phyloP scores from a whole-genome alignment of 2,888 invertebrate species.

The Resseliella maxima region DNA sequence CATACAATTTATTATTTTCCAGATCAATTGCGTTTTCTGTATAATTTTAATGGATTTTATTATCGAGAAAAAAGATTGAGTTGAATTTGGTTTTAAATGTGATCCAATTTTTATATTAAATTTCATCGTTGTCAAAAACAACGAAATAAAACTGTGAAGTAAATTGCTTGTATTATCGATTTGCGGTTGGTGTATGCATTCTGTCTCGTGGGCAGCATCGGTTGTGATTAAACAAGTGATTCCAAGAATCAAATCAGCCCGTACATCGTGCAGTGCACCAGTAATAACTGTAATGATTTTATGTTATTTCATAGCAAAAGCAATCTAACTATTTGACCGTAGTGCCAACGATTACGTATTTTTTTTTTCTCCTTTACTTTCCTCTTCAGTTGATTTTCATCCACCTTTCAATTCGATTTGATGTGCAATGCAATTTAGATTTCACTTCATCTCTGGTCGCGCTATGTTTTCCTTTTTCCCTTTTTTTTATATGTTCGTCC shows the following conservation, averaged over 20 bases:
- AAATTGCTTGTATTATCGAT: neutral
- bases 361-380: neutral
- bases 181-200: neutral
- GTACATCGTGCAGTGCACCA: neutral
- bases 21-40: too few species aligned
- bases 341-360: conserved; percentile 12
- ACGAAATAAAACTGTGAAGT: neutral
- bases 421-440: conserved; percentile 53
- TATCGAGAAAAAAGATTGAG: neutral
- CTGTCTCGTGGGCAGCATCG: conserved; percentile 37
- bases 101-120: conserved; percentile 11
- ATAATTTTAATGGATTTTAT: too few species aligned
- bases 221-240: conserved; percentile 35
- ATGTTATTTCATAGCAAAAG: conserved; percentile 1
- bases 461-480: neutral
- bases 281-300: conserved; percentile 51
- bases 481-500: neutral
- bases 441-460: neutral
- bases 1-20: too few species aligned
- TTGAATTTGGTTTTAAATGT: neutral
- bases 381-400: neutral
- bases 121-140: neutral
- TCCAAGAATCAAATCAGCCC: conserved; percentile 16
- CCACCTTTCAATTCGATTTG: conserved; percentile 51
- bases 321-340: conserved; percentile 10